phyloP scores from a whole-genome alignment of 1,140 invertebrate genomes.

The Neotoxoptera formosana region DNA sequence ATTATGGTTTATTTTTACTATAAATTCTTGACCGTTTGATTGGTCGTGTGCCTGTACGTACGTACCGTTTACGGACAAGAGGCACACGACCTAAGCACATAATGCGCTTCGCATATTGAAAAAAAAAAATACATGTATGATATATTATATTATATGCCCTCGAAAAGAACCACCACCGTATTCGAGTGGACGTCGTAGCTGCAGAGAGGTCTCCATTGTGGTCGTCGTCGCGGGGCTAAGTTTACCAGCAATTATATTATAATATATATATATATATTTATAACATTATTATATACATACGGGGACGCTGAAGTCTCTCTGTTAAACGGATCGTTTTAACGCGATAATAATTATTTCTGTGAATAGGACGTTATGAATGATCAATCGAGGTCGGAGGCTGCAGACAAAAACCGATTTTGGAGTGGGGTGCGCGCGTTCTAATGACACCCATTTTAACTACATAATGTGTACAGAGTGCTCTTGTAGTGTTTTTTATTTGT shows the following conservation, averaged over 20 bases:
- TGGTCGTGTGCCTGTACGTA: not conserved
- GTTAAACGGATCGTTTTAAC: constrained; percentile 53
- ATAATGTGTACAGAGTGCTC: constrained; percentile 6
- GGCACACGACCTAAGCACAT: not conserved
- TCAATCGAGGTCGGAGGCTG: constrained; percentile 16
- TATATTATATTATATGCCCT: not conserved
- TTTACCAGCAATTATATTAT: constrained; percentile 47
- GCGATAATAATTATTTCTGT: constrained; percentile 54
- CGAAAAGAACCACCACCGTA: constrained; percentile 20
- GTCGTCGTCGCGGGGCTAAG: constrained; percentile 18
- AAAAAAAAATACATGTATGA: not conserved
- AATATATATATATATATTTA: not conserved
- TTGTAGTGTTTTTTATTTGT: constrained; percentile 14
- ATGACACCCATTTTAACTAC: constrained; percentile 36
- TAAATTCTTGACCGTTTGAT: constrained; percentile 16
- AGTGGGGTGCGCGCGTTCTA: not conserved
- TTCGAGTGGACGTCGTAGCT: constrained; percentile 41
- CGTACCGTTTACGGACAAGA: not conserved
- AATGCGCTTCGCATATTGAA: not conserved
- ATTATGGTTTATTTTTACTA: not conserved
- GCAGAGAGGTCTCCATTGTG: constrained; percentile 39
- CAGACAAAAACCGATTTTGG: constrained; percentile 23
- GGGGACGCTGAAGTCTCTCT: constrained; percentile 40
- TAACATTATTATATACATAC: not conserved
- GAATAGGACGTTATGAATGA: constrained; percentile 47